Conservation (phyloP, 2,797 vertebrate genomes). For the Phrynocephalus guinanensis region DNA sequence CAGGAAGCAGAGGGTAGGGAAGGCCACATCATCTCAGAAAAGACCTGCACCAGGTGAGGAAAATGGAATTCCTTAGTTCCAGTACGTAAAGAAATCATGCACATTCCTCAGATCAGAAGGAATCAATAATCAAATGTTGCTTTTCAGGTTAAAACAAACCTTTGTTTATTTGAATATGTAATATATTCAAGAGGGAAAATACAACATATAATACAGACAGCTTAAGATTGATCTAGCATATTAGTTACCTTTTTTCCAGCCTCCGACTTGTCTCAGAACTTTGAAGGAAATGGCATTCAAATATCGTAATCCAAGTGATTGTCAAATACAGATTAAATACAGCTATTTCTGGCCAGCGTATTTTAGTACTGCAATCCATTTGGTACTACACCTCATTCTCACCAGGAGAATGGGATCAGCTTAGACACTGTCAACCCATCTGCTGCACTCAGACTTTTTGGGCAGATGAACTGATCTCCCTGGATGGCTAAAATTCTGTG, state of each 20-base stretch:
- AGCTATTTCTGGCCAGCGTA: slow-evolving; percentile 42
- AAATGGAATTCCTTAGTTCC: background rate
- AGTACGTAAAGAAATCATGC: slow-evolving; percentile 17
- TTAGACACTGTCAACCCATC: slow-evolving; percentile 41
- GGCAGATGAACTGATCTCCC: slow-evolving; percentile 36
- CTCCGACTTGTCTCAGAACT: slow-evolving; percentile 37
- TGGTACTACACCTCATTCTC: slow-evolving; percentile 45
- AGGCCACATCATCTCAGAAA: too few relatives aligned
- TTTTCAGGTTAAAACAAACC: slow-evolving; percentile 66
- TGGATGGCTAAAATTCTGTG: slow-evolving; percentile 33
- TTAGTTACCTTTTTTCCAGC: slow-evolving; percentile 37
- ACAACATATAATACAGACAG: slow-evolving; percentile 53
- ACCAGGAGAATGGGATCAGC: slow-evolving; percentile 56
- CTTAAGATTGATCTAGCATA: slow-evolving; percentile 19
- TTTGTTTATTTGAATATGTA: slow-evolving; percentile 77
- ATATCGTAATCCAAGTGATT: slow-evolving; percentile 32
- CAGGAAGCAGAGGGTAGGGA: too few relatives aligned
- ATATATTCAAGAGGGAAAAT: slow-evolving; percentile 64
- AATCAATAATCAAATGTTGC: slow-evolving; percentile 33
- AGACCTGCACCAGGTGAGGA: too few relatives aligned
- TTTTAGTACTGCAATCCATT: slow-evolving; percentile 40
- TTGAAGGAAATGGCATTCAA: slow-evolving; percentile 2
- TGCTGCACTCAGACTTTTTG: slow-evolving; percentile 45
- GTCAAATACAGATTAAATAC: slow-evolving; percentile 44
- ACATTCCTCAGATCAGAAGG: slow-evolving; percentile 22